Conservation (phyloP, 2,797 vertebrate genomes). For the Astyanax mexicanus region DNA sequence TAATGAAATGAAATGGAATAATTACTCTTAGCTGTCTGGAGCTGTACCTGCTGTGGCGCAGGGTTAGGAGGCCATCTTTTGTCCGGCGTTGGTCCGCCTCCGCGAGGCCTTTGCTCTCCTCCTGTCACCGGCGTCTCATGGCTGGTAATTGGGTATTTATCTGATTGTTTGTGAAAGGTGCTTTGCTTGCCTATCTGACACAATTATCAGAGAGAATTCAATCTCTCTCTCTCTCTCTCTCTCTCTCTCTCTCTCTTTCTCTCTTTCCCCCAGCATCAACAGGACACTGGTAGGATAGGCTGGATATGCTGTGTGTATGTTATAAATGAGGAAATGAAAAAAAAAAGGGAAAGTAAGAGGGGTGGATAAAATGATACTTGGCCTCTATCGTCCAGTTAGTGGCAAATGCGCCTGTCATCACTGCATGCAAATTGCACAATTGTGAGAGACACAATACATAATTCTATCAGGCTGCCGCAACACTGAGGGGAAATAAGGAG, state of each 20-base stretch:
- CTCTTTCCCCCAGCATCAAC: conserved; percentile 70
- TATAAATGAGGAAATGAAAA: conserved; percentile 61
- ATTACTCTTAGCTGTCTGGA: conserved; percentile 71
- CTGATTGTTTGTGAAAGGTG: conserved; percentile 87
- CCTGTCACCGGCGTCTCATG: conserved; percentile 78
- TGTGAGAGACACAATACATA: conserved; percentile 62
- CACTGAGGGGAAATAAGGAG: conserved; percentile 57
- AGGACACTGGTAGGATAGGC: conserved; percentile 68
- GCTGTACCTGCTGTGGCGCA: conserved; percentile 59
- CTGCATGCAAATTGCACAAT: conserved; percentile 70
- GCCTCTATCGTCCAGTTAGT: conserved; percentile 41
- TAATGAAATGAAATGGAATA: conserved; percentile 80
- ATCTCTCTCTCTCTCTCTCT: conserved; percentile 62
- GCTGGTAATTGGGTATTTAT: conserved; percentile 96
- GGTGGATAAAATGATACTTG: conserved; percentile 35
- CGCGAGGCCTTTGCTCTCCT: conserved; percentile 66
- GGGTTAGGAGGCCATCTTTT: conserved; percentile 62
- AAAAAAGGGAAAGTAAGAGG: conserved; percentile 37
- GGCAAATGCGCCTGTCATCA: conserved; percentile 53
- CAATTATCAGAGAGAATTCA: conserved; percentile 92
- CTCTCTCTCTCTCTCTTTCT: conserved; percentile 57
- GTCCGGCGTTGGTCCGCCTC: conserved; percentile 1
- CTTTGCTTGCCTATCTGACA: conserved; percentile 86
- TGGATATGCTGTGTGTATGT: conserved; percentile 72
- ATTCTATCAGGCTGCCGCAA: conserved; percentile 58